Evolutionary conservation across 2,113 vertebrate genomes (phyloP), one percentile per base, ranked within the genome.

Genomic region (Hippoglossus stenolepis): DNA sequence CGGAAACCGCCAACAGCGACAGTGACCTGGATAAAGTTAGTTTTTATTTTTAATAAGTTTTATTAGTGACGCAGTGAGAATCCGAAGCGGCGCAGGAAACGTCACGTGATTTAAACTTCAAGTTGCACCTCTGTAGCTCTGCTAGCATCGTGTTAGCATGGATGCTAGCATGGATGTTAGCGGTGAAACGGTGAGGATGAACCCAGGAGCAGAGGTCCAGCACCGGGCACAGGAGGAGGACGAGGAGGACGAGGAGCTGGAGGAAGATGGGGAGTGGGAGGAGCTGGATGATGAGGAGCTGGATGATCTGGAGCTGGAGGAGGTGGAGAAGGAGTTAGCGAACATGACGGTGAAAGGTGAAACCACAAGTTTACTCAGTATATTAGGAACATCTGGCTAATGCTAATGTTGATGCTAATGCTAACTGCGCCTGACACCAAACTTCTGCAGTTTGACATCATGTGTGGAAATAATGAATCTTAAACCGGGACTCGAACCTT

Each of bases 151-250:
- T 20, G 47, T 18, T 51, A 51, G 47, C 47, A 51, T 47, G 12
- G 53, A 31, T 73, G 53, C 68, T 73, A 87, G 77, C 83, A 86
- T 89, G 87, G 77, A 82, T 1, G 89, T 80, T 82, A 81, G 53
- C 73, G 26, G 1, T 18, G 51, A 49, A 2, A 21, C 51, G 0
- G 40, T 35, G 13, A 60, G 21, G n/a, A 3, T 61, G 11, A 4
- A 0, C 0, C 2, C 38, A 5, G 73, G 38, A 8, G 79, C 58
- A 6, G 21, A 26, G 26, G 11, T 8, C 7, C 17, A 61, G 51
- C 18, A 9, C 4, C 18, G 20, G 51, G 20, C 2, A 15, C n/a
- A 31, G 20, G 18, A 54, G 51, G 20, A 54, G 51, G 51, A 20
- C 11, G 17, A 18, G 20, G 51, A n/a, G 51, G 18, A n/a, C 20